A percentile compares a stretch with the other conserved stretches of the same genome.
phyloP scores from a whole-genome alignment of 2,888 invertebrate genomes.

The Tiphia femorata region DNA sequence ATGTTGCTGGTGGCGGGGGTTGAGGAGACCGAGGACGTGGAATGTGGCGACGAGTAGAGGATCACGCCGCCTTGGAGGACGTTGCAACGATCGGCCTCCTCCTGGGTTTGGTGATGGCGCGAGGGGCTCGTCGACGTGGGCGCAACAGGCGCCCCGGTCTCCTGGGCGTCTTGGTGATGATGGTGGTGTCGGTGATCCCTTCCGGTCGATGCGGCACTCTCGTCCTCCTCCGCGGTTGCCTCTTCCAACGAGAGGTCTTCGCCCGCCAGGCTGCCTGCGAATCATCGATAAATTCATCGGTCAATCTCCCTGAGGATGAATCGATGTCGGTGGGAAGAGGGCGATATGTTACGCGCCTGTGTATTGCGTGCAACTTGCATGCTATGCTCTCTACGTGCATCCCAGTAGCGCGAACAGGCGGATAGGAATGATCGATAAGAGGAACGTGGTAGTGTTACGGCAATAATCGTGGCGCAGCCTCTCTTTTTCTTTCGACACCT shows the following conservation, averaged over 20 bases:
- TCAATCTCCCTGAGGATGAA: constrained; percentile 26
- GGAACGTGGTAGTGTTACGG: too few relatives aligned
- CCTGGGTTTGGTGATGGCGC: constrained; percentile 58
- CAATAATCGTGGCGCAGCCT: too few relatives aligned
- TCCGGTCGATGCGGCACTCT: constrained; percentile 55
- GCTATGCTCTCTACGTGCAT: too few relatives aligned
- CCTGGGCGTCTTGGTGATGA: constrained; percentile 58
- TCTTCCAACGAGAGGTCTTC: constrained; percentile 81
- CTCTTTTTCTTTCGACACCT: too few relatives aligned
- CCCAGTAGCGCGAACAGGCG: background rate
- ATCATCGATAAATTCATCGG: constrained; percentile 48
- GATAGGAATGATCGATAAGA: background rate
- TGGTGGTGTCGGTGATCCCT: constrained; percentile 68
- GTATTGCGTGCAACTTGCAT: too few relatives aligned
- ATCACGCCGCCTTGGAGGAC: constrained; percentile 64
- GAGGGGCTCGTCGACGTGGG: constrained; percentile 54
- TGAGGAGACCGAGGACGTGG: constrained; percentile 51
- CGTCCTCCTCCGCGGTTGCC: constrained; percentile 70
- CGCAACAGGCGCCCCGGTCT: constrained; percentile 37
- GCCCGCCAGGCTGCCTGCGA: constrained; percentile 83
- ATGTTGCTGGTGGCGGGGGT: constrained; percentile 67
- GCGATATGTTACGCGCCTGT: too few relatives aligned
- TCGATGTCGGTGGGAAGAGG: too few relatives aligned
- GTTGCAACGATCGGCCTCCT: constrained; percentile 62
- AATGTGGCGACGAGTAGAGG: constrained; percentile 61